These are phyloP conservation scores for Lathronympha strigana DNA, from an alignment of 2,888 invertebrate genomes.

Conservation along the genomic window DNA sequence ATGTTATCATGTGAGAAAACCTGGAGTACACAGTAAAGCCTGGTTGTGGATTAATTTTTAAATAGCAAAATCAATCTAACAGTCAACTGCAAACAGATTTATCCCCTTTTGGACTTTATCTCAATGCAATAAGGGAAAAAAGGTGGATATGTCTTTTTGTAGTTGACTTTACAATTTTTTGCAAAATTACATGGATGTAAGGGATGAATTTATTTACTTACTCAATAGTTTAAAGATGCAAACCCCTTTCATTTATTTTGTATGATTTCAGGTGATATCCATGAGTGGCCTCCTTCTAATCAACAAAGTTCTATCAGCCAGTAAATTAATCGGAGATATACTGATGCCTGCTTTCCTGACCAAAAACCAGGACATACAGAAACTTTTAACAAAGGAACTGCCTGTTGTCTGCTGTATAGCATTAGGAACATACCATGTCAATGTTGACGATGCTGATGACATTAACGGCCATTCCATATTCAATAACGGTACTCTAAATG, in stretches of 20 bases:
- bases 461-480: conserved; percentile 60
- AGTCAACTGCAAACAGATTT: no score
- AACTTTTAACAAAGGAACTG: conserved; percentile 56
- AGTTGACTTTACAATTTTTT: no score
- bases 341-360: conserved; percentile 71
- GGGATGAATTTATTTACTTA: no score
- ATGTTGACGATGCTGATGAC: conserved; percentile 49
- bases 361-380: conserved; percentile 63
- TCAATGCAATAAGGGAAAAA: no score
- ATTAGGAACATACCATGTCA: conserved; percentile 58
- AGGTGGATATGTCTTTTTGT: no score
- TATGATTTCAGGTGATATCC: conserved; percentile 65
- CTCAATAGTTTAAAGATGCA: background rate
- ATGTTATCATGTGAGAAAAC: no score
- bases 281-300: conserved; percentile 66
- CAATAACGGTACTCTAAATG: conserved; percentile 51
- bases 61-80: no score
- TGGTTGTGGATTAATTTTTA: no score
- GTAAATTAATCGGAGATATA: conserved; percentile 72
- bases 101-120: no score
- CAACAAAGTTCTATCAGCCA: conserved; percentile 64
- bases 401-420: conserved; percentile 69
- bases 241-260: background rate
- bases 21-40: no score
- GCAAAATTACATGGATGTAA: no score